These are phyloP conservation scores for Molanna angustata DNA, from an alignment of 2,888 invertebrate species.

Conservation along the genomic window DNA sequence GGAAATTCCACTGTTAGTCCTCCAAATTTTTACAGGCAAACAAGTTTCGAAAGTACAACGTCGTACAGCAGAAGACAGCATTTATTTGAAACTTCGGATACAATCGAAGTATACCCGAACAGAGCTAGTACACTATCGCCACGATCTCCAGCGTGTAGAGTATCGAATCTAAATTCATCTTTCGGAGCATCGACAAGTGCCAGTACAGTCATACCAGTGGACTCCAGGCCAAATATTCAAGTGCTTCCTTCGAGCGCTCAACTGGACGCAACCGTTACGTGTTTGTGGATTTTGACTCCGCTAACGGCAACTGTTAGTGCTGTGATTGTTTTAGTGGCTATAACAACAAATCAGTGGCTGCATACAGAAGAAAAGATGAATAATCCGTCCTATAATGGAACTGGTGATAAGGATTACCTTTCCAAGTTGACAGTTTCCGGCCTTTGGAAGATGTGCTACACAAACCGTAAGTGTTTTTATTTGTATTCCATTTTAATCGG, in stretches of 20 bases:
- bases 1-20: constrained; percentile 29
- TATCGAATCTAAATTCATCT: constrained; percentile 11
- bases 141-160: constrained; percentile 15
- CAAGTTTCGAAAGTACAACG: constrained; percentile 20
- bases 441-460: constrained; percentile 76
- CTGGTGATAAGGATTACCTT: constrained; percentile 66
- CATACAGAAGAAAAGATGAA: constrained; percentile 83
- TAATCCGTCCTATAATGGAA: constrained; percentile 74
- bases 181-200: constrained; percentile 26
- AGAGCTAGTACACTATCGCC: constrained; percentile 19
- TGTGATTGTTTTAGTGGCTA: constrained; percentile 68
- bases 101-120: constrained; percentile 26
- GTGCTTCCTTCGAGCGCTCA: constrained; percentile 36
- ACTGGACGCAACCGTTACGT: constrained; percentile 60
- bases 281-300: constrained; percentile 61
- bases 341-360: constrained; percentile 81
- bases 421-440: constrained; percentile 78
- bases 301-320: constrained; percentile 70
- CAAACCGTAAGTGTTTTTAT: constrained; percentile 64
- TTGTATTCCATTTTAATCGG: too few relatives aligned
- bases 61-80: constrained; percentile 12
- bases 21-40: constrained; percentile 24
- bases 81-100: constrained; percentile 20
- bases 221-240: constrained; percentile 13
- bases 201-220: constrained; percentile 25